Evolutionary conservation across 2,797 vertebrate genomes (phyloP).

Genomic region (Garrulus glandarius): DNA sequence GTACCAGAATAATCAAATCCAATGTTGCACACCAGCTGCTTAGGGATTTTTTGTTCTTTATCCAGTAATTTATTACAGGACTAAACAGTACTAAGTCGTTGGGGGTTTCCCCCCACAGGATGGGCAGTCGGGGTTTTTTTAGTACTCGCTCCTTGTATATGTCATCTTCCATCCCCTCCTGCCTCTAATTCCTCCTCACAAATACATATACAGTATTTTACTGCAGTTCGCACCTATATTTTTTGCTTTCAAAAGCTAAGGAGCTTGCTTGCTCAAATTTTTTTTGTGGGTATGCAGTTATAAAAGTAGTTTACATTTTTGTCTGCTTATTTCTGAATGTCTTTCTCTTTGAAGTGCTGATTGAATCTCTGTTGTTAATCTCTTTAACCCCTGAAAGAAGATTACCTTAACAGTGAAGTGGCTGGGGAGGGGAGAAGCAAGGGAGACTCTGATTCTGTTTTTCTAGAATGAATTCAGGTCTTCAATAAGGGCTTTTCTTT

Average conservation of each 20-base stretch:
- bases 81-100: background rate
- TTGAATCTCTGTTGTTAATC: constrained; percentile 45
- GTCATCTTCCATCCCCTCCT: background rate
- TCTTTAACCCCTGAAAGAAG: constrained; percentile 18
- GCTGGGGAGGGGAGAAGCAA: background rate
- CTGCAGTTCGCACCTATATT: background rate
- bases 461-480: background rate
- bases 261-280: background rate
- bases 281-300: background rate
- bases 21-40: background rate
- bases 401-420: constrained; percentile 28
- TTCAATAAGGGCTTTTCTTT: background rate
- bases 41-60: constrained; percentile 2
- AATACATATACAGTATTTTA: background rate
- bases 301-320: background rate
- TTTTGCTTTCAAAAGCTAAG: background rate
- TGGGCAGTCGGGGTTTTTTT: background rate
- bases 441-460: background rate
- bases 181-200: background rate
- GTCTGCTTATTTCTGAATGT: background rate
- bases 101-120: too few species aligned
- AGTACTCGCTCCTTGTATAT: background rate
- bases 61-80: constrained; percentile 7
- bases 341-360: constrained; percentile 18
- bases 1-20: background rate